These are phyloP conservation scores for Psylliodes chrysocephalus DNA, from an alignment of 2,888 invertebrate genomes.

Conservation along the genomic window DNA sequence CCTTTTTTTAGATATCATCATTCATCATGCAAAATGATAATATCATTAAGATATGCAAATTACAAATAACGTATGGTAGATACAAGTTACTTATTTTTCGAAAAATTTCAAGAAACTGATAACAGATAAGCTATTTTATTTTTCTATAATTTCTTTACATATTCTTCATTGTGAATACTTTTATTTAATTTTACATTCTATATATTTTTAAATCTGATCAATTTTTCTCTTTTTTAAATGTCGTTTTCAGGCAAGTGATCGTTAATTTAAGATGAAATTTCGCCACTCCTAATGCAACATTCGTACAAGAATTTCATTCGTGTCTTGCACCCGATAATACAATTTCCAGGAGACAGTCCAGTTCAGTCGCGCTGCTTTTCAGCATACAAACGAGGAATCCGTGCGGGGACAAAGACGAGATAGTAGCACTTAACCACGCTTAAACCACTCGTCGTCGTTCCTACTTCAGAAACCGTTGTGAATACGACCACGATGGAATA, in stretches of 20 bases:
- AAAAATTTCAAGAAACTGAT: no score
- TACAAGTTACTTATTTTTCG: no score
- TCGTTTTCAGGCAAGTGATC: not conserved
- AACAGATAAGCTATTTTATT: no score
- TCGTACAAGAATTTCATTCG: slow-evolving; percentile 49
- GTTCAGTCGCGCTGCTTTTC: slow-evolving; percentile 45
- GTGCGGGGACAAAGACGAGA: slow-evolving; percentile 55
- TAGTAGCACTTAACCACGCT: slow-evolving; percentile 60
- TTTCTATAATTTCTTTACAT: no score
- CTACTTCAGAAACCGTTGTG: not conserved
- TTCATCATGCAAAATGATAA: no score
- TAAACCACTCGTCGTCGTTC: slow-evolving; percentile 44
- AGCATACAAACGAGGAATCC: slow-evolving; percentile 55
- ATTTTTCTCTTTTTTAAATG: no score
- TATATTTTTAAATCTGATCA: no score
- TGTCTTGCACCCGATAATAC: slow-evolving; percentile 55
- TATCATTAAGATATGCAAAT: no score
- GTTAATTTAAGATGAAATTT: not conserved
- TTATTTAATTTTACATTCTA: no score
- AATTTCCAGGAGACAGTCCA: slow-evolving; percentile 54
- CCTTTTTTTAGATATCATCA: no score
- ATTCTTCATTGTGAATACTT: no score
- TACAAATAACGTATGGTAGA: no score
- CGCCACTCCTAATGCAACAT: slow-evolving; percentile 1
- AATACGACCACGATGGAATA: not conserved